These are phyloP conservation scores for Lagria hirta DNA, from an alignment of 2,888 invertebrate genomes.

Conservation along the genomic window DNA sequence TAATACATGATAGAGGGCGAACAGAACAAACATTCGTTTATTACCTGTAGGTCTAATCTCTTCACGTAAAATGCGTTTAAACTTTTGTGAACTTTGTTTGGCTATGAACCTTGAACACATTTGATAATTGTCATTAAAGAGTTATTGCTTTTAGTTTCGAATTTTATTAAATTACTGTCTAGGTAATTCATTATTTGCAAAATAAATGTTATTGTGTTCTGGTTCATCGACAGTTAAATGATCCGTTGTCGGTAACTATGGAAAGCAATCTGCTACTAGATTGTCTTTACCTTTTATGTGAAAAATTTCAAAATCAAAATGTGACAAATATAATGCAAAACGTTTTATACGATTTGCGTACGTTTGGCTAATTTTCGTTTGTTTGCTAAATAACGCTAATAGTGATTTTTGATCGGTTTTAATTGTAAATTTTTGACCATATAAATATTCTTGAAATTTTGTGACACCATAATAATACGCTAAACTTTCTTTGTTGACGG, in stretches of 20 bases:
- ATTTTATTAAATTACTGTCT: too few relatives aligned
- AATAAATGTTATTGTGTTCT: too few relatives aligned
- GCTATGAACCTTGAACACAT: too few relatives aligned
- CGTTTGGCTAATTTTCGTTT: not conserved
- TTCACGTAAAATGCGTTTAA: too few relatives aligned
- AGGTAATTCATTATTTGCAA: too few relatives aligned
- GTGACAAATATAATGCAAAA: constrained; percentile 1
- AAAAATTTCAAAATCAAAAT: constrained; percentile 1
- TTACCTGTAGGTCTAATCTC: too few relatives aligned
- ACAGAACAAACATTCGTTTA: too few relatives aligned
- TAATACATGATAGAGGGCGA: too few relatives aligned
- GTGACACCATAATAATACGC: constrained; percentile 11
- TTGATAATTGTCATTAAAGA: too few relatives aligned
- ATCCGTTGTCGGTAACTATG: constrained; percentile 3
- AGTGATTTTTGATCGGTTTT: constrained; percentile 19
- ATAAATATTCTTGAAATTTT: constrained; percentile 20
- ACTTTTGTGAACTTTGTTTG: too few relatives aligned
- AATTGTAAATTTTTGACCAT: constrained; percentile 22
- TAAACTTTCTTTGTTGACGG: constrained; percentile 20
- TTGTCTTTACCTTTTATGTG: constrained; percentile 2
- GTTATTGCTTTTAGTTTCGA: too few relatives aligned
- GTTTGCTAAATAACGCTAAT: not conserved
- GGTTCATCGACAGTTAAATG: too few relatives aligned
- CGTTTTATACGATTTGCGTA: not conserved
- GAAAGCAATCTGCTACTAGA: constrained; percentile 1